Percentiles rank a stretch among this genome's conserved stretches.
phyloP scores from a whole-genome alignment of 2,888 invertebrate genomes.

The Phyllotreta striolata region DNA sequence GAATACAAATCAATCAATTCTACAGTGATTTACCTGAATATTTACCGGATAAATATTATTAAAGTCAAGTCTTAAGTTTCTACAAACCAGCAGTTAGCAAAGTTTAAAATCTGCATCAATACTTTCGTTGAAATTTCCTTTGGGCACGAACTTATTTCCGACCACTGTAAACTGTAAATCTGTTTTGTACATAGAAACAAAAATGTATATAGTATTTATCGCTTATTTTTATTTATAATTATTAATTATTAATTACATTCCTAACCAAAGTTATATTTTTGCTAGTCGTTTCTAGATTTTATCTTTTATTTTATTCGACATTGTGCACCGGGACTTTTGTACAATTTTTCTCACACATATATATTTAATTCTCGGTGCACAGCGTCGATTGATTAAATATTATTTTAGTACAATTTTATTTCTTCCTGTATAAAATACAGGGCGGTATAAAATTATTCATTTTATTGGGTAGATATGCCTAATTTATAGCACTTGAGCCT shows the following conservation, averaged over 20 bases:
- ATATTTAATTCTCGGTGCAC: conserved; percentile 30
- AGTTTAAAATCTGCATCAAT: conserved; percentile 61
- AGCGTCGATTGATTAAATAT: conserved; percentile 16
- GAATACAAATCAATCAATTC: conserved; percentile 59
- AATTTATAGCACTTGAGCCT: conserved; percentile 21
- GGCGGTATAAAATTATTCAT: conserved; percentile 40
- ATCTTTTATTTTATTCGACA: conserved; percentile 30
- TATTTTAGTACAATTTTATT: conserved; percentile 31
- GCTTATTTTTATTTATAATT: conserved; percentile 47
- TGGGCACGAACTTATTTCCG: conserved; percentile 44
- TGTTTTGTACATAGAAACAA: conserved; percentile 38
- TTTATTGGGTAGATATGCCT: conserved; percentile 60
- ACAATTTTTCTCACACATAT: conserved; percentile 27
- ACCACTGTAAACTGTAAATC: conserved; percentile 60
- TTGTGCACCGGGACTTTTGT: conserved; percentile 30
- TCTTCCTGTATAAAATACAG: conserved; percentile 44
- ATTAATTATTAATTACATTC: conserved; percentile 47
- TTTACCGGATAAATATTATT: conserved; percentile 57
- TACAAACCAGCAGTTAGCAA: conserved; percentile 61
- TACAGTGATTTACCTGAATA: conserved; percentile 60
- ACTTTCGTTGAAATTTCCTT: conserved; percentile 48
- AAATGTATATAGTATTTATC: conserved; percentile 54
- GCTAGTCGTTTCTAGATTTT: conserved; percentile 54
- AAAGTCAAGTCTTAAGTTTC: conserved; percentile 58
- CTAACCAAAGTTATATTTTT: conserved; percentile 59